Percentiles rank a stretch among this genome's conserved stretches.
These are phyloP conservation scores for Malurus elegans DNA, from an alignment of 2,113 vertebrate genomes.

Conservation along the genomic window DNA sequence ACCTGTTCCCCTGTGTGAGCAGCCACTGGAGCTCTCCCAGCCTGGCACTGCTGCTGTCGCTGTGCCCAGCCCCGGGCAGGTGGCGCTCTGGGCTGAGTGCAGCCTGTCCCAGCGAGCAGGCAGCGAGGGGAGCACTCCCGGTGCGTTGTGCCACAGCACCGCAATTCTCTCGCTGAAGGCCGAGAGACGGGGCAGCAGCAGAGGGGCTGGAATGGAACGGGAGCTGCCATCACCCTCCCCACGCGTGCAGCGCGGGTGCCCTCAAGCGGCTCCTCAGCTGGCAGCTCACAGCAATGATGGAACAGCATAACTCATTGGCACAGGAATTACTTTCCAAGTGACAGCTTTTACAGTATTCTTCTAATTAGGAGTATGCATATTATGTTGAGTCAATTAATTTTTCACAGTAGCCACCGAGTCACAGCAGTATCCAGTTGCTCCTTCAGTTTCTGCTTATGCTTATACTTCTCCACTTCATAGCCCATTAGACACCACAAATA, in stretches of 20 bases:
- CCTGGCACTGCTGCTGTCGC: fast-evolving
- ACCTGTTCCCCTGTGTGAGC: fast-evolving
- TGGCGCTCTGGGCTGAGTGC: background rate
- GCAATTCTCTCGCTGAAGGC: fast-evolving
- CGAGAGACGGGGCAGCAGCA: fast-evolving
- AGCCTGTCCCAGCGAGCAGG: background rate
- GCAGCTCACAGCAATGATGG: fast-evolving
- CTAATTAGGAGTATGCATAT: background rate
- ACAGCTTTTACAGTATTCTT: background rate
- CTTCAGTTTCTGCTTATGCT: background rate
- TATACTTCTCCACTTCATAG: background rate
- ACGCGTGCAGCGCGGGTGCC: fast-evolving
- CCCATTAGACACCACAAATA: background rate
- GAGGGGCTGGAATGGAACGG: fast-evolving
- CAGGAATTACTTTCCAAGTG: background rate
- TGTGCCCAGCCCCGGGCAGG: background rate
- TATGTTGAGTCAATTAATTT: background rate
- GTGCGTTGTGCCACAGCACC: fast-evolving
- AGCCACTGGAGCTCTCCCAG: fast-evolving
- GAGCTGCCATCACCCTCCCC: fast-evolving
- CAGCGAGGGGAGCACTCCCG: fast-evolving
- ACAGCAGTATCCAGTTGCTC: background rate
- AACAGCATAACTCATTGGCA: background rate
- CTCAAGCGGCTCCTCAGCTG: background rate
- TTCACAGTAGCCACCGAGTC: background rate